A percentile compares a stretch with the other conserved stretches of the same genome.
phyloP scores from a whole-genome alignment of 1,140 invertebrate species.

The Drosophila seguyi region DNA sequence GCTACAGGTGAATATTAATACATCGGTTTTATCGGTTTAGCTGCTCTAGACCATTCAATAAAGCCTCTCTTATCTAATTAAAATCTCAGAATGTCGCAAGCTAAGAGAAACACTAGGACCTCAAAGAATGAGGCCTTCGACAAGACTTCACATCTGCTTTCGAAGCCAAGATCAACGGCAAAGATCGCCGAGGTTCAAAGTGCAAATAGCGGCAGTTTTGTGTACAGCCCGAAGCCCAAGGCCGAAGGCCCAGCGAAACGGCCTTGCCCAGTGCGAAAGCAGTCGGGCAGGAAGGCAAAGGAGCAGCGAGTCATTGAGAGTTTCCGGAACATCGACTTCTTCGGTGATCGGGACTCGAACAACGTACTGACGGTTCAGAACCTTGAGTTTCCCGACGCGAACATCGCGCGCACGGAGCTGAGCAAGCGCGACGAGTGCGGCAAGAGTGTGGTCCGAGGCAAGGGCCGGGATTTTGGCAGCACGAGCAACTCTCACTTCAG shows the following conservation, averaged over 20 bases:
- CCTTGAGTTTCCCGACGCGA: slow-evolving; percentile 67
- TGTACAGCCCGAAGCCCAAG: background rate
- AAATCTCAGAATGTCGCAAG: background rate
- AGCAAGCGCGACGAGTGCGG: slow-evolving; percentile 59
- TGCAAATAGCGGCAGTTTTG: no score
- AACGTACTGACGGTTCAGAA: slow-evolving; percentile 55
- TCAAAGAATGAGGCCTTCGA: background rate
- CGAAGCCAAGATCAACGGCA: no score
- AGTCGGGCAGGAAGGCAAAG: slow-evolving; percentile 21
- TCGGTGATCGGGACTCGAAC: slow-evolving; percentile 47
- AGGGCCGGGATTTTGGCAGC: slow-evolving; percentile 31
- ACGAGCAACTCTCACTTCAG: slow-evolving; percentile 64
- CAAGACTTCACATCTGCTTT: background rate
- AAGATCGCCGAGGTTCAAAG: background rate
- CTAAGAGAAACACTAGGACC: background rate
- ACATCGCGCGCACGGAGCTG: slow-evolving; percentile 56
- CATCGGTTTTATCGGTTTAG: background rate
- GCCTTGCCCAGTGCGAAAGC: slow-evolving; percentile 42
- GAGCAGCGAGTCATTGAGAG: slow-evolving; percentile 47
- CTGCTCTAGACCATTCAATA: background rate
- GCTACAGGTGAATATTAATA: background rate
- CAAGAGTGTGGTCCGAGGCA: slow-evolving; percentile 21
- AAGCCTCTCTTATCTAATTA: background rate
- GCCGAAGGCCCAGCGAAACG: background rate
- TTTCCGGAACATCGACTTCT: slow-evolving; percentile 72